Conservation (phyloP, 2,888 invertebrate genomes). For the Aplocera efformata region DNA sequence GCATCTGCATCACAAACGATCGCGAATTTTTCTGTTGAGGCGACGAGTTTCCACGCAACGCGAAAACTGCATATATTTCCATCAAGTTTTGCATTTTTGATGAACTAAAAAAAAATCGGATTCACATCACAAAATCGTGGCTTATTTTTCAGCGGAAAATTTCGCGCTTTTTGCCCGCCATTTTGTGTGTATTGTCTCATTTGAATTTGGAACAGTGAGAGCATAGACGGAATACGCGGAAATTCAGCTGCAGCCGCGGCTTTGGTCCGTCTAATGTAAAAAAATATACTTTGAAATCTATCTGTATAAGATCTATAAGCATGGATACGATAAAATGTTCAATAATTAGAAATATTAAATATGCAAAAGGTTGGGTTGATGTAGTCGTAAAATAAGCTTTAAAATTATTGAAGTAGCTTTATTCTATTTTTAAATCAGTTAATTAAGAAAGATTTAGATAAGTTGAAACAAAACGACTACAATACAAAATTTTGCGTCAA, state of each 20-base stretch:
- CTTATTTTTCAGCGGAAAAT: slow-evolving; percentile 32
- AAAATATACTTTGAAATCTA: too few species aligned
- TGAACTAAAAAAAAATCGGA: slow-evolving; percentile 53
- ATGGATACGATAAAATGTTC: too few species aligned
- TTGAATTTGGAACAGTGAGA: slow-evolving; percentile 28
- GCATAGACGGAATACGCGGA: background rate
- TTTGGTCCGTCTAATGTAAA: too few species aligned
- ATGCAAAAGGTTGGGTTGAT: too few species aligned
- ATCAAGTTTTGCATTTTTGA: slow-evolving; percentile 74
- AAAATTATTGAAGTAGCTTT: too few species aligned
- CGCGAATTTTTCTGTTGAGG: slow-evolving; percentile 46
- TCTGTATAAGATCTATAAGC: too few species aligned
- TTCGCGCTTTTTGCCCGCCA: slow-evolving; percentile 24
- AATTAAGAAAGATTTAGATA: too few species aligned
- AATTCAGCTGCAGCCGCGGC: background rate
- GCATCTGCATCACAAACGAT: slow-evolving; percentile 57
- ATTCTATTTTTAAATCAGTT: too few species aligned
- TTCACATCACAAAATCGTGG: slow-evolving; percentile 36
- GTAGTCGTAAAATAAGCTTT: too few species aligned
- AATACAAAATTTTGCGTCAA: too few species aligned
- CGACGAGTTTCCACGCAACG: slow-evolving; percentile 35
- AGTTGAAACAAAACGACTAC: too few species aligned
- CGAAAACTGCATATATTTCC: slow-evolving; percentile 64
- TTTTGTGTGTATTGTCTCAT: slow-evolving; percentile 30
- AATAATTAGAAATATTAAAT: too few species aligned